Conservation (phyloP, 2,888 invertebrate genomes). For the Euphydryas editha region DNA sequence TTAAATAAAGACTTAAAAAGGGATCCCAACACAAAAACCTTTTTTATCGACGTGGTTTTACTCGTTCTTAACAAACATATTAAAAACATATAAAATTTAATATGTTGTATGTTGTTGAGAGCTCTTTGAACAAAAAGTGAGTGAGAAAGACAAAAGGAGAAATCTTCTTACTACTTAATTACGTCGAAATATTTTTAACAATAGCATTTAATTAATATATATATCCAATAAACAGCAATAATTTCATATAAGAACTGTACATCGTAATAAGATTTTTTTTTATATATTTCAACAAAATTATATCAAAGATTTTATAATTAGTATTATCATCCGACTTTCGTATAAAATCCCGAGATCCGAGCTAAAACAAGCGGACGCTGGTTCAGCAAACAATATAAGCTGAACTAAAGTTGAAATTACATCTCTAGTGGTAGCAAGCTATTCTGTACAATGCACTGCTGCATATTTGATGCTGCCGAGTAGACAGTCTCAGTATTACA, state of each 20-base stretch:
- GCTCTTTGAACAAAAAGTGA: too few species aligned
- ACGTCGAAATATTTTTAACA: neutral
- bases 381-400: constrained; percentile 41
- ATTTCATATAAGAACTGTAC: too few species aligned
- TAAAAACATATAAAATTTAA: too few species aligned
- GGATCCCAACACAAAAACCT: too few species aligned
- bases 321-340: constrained; percentile 27
- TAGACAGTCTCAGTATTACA: constrained; percentile 10
- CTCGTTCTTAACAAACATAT: too few species aligned
- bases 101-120: too few species aligned
- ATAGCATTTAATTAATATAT: too few species aligned
- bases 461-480: constrained; percentile 33
- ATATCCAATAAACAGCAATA: too few species aligned
- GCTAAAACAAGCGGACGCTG: constrained; percentile 42
- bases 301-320: constrained; percentile 1
- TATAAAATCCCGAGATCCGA: constrained; percentile 36
- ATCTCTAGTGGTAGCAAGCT: constrained; percentile 22
- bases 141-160: too few species aligned
- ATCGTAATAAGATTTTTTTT: too few species aligned
- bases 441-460: constrained; percentile 15
- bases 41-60: too few species aligned
- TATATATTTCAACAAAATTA: neutral
- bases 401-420: constrained; percentile 44
- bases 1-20: too few species aligned
- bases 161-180: neutral